Base-by-base conservation (phyloP, 2,113 vertebrate genomes). In the Xyrauchen texanus region DNA sequence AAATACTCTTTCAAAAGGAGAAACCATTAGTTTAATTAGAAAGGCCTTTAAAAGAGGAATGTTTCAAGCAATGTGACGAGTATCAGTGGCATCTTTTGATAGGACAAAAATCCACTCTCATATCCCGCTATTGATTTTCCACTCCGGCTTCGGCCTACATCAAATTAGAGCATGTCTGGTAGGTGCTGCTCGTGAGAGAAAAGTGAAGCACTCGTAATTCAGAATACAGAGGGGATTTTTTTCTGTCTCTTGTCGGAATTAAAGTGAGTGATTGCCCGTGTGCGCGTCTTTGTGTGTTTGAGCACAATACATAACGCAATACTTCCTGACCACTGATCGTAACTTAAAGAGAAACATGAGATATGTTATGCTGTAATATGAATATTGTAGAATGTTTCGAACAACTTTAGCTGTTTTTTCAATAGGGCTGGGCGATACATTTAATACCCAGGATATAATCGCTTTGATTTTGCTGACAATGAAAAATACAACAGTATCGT, bases 21-120 rank as follows among this genome's bases (percentile, higher is more conserved):
- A 67, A 55, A 66, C 49, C 55, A 80, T 79, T 58, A 82, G 77
- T 68, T 76, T 82, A 80, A 85, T 85, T 77, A 64, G 68, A 78
- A 80, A 69, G 49, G n/a, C 63, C 68, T 77, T 77, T 58, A 45
- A 69, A 79, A 77, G 51, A 75, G 52, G 65, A 75, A 74, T 21
- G 63, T 60, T 52, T 69, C 47, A 34, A 34, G 21, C 21, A 34
- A 34, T 1, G 21, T 34, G 21, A 34, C 21, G 4, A 34, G 15
- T 61, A 44, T 83, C 61, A 49, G 52, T 46, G 76, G 64, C 44
- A 60, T 68, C 46, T 73, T 78, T 77, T 80, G 68, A 75, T 80
- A 68, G 64, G 52, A 51, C 45, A 53, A 78, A 76, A 80, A 80
- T 80, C 74, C 66, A 55, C 74, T 82, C 55, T 80, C 64, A 47